These are phyloP conservation scores for Tiliqua scincoides DNA, from an alignment of 2,113 vertebrate genomes.

Conservation along the genomic window DNA sequence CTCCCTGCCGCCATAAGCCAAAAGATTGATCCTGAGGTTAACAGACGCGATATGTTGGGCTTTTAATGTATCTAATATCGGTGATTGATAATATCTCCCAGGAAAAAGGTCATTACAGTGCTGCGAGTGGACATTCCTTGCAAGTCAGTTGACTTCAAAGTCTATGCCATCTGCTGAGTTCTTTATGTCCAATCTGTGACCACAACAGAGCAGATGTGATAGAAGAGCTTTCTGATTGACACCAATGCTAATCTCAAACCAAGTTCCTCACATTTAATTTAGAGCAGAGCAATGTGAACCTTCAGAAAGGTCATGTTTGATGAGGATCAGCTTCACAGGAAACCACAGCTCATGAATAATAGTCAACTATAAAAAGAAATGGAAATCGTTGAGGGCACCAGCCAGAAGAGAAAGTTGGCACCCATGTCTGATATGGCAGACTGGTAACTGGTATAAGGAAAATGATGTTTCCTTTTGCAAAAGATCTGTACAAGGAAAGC, in stretches of 20 bases:
- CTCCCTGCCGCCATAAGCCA: neutral
- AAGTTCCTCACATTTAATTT: conserved; percentile 35
- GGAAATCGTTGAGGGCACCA: neutral
- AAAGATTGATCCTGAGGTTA: neutral
- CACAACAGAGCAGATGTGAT: neutral
- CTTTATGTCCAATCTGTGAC: neutral
- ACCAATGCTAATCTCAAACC: conserved; percentile 31
- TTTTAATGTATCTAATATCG: neutral
- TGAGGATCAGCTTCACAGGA: conserved; percentile 24
- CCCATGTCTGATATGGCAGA: neutral
- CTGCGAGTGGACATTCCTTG: neutral
- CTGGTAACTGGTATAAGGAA: neutral
- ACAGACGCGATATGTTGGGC: neutral
- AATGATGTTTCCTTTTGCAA: neutral
- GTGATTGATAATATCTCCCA: neutral
- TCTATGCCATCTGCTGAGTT: conserved; percentile 9
- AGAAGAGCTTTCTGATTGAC: conserved; percentile 17
- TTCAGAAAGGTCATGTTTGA: conserved; percentile 40
- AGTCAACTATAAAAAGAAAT: conserved; percentile 27
- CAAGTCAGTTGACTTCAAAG: conserved; percentile 1
- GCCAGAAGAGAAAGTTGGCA: neutral
- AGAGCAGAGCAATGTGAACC: conserved; percentile 21
- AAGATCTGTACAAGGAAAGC: neutral
- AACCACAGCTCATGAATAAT: conserved; percentile 11
- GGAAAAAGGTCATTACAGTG: neutral